phyloP scores from a whole-genome alignment of 2,888 invertebrate species.

The Philereme vetulata region DNA sequence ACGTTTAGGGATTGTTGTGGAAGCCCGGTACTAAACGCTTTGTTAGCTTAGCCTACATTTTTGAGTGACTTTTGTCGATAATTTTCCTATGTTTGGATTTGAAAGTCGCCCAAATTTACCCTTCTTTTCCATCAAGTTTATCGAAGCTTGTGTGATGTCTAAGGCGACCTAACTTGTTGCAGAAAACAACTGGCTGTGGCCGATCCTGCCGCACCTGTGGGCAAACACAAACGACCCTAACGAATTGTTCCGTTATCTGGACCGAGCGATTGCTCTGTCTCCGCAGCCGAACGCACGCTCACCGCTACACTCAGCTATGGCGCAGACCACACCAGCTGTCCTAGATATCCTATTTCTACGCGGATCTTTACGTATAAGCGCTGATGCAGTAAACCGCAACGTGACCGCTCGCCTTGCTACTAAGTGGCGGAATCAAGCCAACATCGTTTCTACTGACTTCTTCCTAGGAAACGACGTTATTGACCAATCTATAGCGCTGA shows the following conservation, averaged over 20 bases:
- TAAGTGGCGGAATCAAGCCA: slow-evolving; percentile 86
- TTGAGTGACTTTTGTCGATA: too few relatives aligned
- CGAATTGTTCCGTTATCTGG: slow-evolving; percentile 69
- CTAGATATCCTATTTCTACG: slow-evolving; percentile 85
- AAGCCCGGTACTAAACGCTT: too few relatives aligned
- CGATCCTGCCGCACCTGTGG: slow-evolving; percentile 86
- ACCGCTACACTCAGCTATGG: slow-evolving; percentile 87
- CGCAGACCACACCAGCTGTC: slow-evolving; percentile 87
- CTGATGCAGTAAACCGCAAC: slow-evolving; percentile 87
- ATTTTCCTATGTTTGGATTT: too few relatives aligned
- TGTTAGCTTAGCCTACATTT: too few relatives aligned
- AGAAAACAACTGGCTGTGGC: slow-evolving; percentile 86
- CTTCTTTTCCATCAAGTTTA: too few relatives aligned
- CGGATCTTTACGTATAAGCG: slow-evolving; percentile 86
- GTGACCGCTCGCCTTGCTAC: slow-evolving; percentile 87
- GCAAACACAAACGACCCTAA: slow-evolving; percentile 80
- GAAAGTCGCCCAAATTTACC: too few relatives aligned
- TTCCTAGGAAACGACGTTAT: slow-evolving; percentile 89
- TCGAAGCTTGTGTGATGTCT: too few relatives aligned
- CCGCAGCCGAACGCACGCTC: slow-evolving; percentile 69
- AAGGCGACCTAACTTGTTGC: slow-evolving; percentile 42
- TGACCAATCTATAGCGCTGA: slow-evolving; percentile 85
- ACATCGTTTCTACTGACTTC: slow-evolving; percentile 89
- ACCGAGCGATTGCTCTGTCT: slow-evolving; percentile 66
- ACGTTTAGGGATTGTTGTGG: too few relatives aligned